These are phyloP conservation scores for Drosophila grimshawi DNA, from an alignment of 1,140 invertebrate species.

Conservation along the genomic window DNA sequence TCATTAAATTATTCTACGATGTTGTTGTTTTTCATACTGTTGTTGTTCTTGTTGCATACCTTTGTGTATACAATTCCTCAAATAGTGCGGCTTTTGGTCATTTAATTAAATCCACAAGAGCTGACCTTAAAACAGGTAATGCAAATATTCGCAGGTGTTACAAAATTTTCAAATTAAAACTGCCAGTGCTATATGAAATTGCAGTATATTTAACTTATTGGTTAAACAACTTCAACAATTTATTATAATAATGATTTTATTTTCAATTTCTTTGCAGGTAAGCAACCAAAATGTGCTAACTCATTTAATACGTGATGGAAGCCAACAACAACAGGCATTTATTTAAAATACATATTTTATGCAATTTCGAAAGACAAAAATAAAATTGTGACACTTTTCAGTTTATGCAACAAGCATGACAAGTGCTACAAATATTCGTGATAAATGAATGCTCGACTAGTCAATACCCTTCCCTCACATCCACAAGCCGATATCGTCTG, in stretches of 20 bases:
- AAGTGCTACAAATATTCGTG: too few species aligned
- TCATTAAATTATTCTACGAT: constrained; percentile 1
- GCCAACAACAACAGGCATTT: constrained; percentile 20
- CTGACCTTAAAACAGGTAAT: neutral
- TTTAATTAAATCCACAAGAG: constrained; percentile 19
- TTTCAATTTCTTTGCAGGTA: constrained; percentile 22
- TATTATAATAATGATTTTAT: neutral
- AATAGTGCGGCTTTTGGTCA: constrained; percentile 10
- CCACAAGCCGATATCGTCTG: neutral
- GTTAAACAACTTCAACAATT: neutral
- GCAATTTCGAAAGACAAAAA: constrained; percentile 1
- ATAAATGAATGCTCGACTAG: neutral
- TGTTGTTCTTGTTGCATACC: neutral
- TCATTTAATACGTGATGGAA: neutral
- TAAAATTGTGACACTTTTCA: neutral
- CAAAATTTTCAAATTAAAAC: neutral
- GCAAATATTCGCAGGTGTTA: neutral
- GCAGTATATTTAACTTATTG: neutral
- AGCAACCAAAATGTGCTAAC: neutral
- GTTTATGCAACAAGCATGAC: constrained; percentile 1
- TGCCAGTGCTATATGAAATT: too few species aligned
- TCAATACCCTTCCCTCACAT: neutral
- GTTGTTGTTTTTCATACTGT: neutral
- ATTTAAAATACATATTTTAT: constrained; percentile 40
- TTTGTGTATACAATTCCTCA: constrained; percentile 1